Evolutionary conservation across 1,140 invertebrate genomes (phyloP).

Genomic region (Atta cephalotes): DNA sequence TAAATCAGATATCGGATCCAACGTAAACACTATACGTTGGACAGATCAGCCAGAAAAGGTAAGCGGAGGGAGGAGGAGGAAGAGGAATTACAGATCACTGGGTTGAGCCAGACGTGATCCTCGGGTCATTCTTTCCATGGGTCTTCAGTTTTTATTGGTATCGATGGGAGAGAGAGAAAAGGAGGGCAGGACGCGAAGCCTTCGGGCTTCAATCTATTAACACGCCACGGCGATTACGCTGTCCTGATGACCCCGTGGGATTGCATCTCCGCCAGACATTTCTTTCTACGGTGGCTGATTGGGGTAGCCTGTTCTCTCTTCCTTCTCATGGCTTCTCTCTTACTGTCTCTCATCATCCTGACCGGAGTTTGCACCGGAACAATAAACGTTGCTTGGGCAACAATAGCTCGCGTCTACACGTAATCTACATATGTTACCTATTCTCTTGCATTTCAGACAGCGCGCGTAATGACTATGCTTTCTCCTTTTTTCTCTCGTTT

Average conservation of each 20-base stretch:
- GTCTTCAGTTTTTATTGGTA: conserved; percentile 38
- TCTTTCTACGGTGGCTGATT: conserved; percentile 41
- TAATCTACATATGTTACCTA: conserved; percentile 40
- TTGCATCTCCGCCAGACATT: conserved; percentile 52
- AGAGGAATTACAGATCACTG: conserved; percentile 65
- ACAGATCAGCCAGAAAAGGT: neutral
- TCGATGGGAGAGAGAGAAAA: conserved; percentile 22
- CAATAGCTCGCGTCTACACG: conserved; percentile 33
- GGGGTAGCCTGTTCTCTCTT: neutral
- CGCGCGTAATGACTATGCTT: neutral
- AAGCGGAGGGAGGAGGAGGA: neutral
- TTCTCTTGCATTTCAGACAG: conserved; percentile 6
- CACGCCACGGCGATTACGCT: conserved; percentile 72
- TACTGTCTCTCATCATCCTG: neutral
- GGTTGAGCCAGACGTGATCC: conserved; percentile 52
- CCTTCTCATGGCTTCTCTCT: conserved; percentile 13
- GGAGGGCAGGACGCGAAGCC: conserved; percentile 58
- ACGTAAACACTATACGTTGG: conserved; percentile 19
- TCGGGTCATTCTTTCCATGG: conserved; percentile 52
- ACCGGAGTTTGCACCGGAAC: conserved; percentile 15
- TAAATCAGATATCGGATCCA: neutral
- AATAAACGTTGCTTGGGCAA: conserved; percentile 45
- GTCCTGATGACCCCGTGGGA: conserved; percentile 62
- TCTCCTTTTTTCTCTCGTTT: conserved; percentile 30
- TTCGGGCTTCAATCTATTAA: conserved; percentile 72